A percentile compares a stretch with the other conserved stretches of the same genome.
Evolutionary conservation across 92 coral and sea anemone genomes (phyloP).

Genomic region (Paramuricea clavata): DNA sequence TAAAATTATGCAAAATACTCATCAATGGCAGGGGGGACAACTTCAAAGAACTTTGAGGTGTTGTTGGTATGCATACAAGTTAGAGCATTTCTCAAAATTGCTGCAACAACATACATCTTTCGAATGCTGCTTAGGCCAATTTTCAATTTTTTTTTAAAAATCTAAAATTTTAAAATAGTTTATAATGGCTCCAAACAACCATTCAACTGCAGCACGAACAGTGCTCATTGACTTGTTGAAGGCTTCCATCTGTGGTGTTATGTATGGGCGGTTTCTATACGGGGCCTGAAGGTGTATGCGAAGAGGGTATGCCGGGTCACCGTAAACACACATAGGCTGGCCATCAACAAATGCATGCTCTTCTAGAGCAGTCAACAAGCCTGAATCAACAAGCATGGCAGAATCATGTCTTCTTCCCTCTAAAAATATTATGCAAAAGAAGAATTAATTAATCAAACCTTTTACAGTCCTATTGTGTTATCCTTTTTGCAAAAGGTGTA

Average conservation of each 20-base stretch:
- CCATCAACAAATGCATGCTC: constrained; percentile 22
- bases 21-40: too few species aligned
- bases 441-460: too few species aligned
- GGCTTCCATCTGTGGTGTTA: neutral
- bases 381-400: constrained; percentile 21
- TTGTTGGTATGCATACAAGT: constrained; percentile 3
- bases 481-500: too few species aligned
- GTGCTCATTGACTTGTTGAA: constrained; percentile 13
- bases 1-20: too few species aligned
- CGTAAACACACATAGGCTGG: constrained; percentile 8
- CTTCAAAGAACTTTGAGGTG: too few species aligned
- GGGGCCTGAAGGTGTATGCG: constrained; percentile 30
- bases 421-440: too few species aligned
- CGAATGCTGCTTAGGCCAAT: too few species aligned
- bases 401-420: neutral
- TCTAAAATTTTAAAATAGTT: constrained; percentile 63
- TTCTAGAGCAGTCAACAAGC: constrained; percentile 8
- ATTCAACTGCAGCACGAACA: neutral
- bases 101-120: neutral
- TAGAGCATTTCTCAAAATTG: neutral
- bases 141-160: constrained; percentile 19
- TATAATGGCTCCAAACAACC: constrained; percentile 24
- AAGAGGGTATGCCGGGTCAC: constrained; percentile 20
- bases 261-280: neutral
- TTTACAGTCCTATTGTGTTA: too few species aligned